These are phyloP conservation scores for Heliothis subflexa DNA, from an alignment of 1,140 invertebrate genomes.

Conservation along the genomic window DNA sequence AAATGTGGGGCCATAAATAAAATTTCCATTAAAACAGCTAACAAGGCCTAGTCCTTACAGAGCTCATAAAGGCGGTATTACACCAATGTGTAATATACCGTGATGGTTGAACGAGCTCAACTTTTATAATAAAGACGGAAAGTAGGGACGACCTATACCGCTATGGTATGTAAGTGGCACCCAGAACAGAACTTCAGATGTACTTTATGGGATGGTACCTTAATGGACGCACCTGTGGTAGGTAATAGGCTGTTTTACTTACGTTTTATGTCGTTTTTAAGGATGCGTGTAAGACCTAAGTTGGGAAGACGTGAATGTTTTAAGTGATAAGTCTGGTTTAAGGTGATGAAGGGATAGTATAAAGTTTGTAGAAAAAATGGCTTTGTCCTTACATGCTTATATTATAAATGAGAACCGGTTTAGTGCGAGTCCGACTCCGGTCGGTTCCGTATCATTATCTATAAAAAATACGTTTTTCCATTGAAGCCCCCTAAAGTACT, in stretches of 20 bases:
- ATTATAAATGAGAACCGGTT: too few species aligned
- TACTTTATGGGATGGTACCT: conserved; percentile 32
- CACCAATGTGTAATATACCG: conserved; percentile 32
- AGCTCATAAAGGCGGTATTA: conserved; percentile 50
- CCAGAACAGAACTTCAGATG: conserved; percentile 44
- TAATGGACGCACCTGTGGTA: conserved; percentile 38
- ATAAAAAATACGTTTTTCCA: too few species aligned
- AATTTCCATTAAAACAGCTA: conserved; percentile 40
- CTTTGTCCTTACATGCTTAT: too few species aligned
- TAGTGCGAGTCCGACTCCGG: too few species aligned
- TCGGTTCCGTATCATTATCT: too few species aligned
- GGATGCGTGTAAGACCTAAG: neutral
- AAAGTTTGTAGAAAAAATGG: too few species aligned
- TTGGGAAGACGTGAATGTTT: neutral
- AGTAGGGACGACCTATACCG: conserved; percentile 14
- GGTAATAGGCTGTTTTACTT: conserved; percentile 12
- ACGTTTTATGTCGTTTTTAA: neutral
- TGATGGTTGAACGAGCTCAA: conserved; percentile 43
- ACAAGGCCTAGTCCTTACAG: conserved; percentile 28
- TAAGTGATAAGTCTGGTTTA: too few species aligned
- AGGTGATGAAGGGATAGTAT: too few species aligned
- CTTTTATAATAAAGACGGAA: conserved; percentile 51
- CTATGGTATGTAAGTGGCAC: neutral
- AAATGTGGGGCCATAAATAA: conserved; percentile 32
- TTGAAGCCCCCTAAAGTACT: too few species aligned